Base-by-base conservation (phyloP, 92 coral and sea anemone genomes). In the Epizoanthus illoricatus region DNA sequence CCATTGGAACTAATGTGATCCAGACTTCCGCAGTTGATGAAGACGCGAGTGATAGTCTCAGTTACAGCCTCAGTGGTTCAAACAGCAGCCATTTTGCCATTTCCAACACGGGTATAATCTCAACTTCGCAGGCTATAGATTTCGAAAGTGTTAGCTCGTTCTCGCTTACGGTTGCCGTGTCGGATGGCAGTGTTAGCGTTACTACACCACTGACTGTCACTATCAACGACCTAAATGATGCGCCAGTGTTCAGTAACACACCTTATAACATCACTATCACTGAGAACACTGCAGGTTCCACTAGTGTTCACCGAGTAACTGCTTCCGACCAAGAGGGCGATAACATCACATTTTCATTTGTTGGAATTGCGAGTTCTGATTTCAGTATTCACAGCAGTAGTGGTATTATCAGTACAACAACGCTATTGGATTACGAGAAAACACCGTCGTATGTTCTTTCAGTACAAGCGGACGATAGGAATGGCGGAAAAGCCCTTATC, bases 11-110 rank as follows among this genome's bases (percentile, higher is more conserved):
- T 21, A 60, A 60, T 56, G 84, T 92, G 7, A 47, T 83, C 12
- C 87, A 74, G 70, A 69, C 92, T 9, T 88, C 90, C 8, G 93
- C 97, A 16, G 36, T 74, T 4, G 97, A 92, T 56, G 74, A 84
- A 71, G 97, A 92, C 70, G 21, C 68, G 0, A 47, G 81, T 15
- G 85, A 87, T 11, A 86, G 83, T 19, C 85, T 89, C 3, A 63
- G 87, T 11, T 89, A 89, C 78, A 19, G 84, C 12, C 84, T 89
- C 64, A 69, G 78, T 2, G 90, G 92, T 3, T n/a, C 83, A 7
- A 86, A 89, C 72, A 86, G 83, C 85, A 75, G 68, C 0, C 85
- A 83, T 58, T 89, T 89, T 72, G 63, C 76, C 9, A 86, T 89
- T 64, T 89, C 92, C 19, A 83, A 62, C 33, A 83, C 86, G 9